Evolutionary conservation across 2,888 invertebrate genomes (phyloP).

Genomic region (Stenurella melanura): DNA sequence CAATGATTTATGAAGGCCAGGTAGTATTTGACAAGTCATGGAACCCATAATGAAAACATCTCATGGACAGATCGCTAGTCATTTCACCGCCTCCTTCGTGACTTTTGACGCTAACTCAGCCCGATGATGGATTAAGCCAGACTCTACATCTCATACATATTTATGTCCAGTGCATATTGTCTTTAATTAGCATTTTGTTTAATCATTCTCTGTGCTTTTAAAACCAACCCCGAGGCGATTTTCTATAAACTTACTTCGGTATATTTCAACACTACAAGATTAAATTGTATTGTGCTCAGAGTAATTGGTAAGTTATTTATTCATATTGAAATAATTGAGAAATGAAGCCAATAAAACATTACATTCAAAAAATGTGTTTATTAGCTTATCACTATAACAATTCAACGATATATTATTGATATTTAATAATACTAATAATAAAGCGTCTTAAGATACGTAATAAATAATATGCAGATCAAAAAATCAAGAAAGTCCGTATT

Average conservation of each 20-base stretch:
- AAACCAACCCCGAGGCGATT: constrained; percentile 13
- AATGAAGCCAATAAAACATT: neutral
- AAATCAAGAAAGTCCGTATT: too few relatives aligned
- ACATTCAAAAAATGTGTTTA: neutral
- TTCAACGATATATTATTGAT: too few relatives aligned
- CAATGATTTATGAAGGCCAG: constrained; percentile 69
- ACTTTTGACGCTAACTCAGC: constrained; percentile 73
- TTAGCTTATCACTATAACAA: too few relatives aligned
- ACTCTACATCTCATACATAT: constrained; percentile 67
- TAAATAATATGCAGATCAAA: too few relatives aligned
- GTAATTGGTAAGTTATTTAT: neutral
- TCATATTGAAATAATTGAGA: neutral
- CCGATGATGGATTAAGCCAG: constrained; percentile 71
- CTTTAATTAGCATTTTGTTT: constrained; percentile 73
- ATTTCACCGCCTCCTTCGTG: constrained; percentile 74
- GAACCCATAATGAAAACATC: constrained; percentile 74
- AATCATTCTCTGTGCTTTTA: constrained; percentile 66
- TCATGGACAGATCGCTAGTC: constrained; percentile 74
- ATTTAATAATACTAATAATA: too few relatives aligned
- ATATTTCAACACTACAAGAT: constrained; percentile 26
- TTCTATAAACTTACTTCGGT: neutral
- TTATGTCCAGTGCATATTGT: constrained; percentile 68
- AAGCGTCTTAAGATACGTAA: too few relatives aligned
- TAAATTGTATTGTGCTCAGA: constrained; percentile 4
- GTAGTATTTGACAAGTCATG: constrained; percentile 72